Conservation (phyloP, 2,888 invertebrate species). For the Cordilura impudica region DNA sequence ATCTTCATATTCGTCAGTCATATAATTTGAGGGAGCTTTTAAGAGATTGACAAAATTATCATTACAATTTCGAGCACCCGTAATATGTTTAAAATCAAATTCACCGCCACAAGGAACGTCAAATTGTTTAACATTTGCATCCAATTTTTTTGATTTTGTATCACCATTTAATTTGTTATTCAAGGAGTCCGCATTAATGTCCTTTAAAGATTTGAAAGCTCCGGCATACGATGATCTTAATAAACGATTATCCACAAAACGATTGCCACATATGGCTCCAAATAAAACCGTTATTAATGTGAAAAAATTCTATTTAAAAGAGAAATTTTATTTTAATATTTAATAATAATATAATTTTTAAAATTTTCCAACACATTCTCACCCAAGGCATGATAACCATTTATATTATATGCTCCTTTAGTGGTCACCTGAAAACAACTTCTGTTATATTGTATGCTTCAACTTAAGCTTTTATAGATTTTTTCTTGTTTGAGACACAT, state of each 20-base stretch:
- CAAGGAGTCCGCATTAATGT: not conserved
- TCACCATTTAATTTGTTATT: constrained; percentile 9
- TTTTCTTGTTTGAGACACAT: constrained; percentile 3
- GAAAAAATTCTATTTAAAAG: constrained; percentile 52
- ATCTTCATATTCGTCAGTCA: constrained; percentile 16
- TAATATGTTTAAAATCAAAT: constrained; percentile 12
- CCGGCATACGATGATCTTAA: constrained; percentile 21
- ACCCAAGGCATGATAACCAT: constrained; percentile 62
- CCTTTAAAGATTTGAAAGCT: constrained; percentile 6
- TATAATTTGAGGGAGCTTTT: constrained; percentile 14
- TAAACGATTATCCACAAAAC: constrained; percentile 60
- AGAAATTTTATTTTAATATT: constrained; percentile 8
- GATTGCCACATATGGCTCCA: constrained; percentile 62
- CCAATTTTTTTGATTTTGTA: constrained; percentile 7
- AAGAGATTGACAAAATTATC: constrained; percentile 11
- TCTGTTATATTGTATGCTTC: not conserved
- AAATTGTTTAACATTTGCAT: not conserved
- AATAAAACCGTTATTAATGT: constrained; percentile 59
- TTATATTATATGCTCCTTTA: not conserved
- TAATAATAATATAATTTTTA: not conserved
- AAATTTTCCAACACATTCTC: constrained; percentile 4
- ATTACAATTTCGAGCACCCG: constrained; percentile 11
- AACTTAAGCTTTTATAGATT: constrained; percentile 52
- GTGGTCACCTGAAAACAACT: constrained; percentile 18
- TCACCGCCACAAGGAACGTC: not conserved